Conservation (phyloP, 2,888 invertebrate species). For the Xylophagus ater region DNA sequence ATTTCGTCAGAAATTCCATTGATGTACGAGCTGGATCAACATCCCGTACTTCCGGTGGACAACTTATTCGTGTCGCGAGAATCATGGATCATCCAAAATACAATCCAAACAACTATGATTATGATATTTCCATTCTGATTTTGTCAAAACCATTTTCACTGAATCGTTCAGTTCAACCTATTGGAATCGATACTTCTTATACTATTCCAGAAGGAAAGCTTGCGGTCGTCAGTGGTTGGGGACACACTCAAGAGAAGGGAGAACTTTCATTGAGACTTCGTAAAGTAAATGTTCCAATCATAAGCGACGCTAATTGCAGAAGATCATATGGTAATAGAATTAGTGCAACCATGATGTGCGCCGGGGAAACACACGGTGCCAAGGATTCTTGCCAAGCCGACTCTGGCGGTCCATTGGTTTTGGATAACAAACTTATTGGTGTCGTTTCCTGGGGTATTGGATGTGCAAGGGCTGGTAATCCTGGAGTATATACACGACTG, state of each 20-base stretch:
- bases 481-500: slow-evolving; percentile 10
- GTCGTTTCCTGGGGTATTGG: slow-evolving; percentile 9
- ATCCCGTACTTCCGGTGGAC: background rate
- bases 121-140: slow-evolving; percentile 43
- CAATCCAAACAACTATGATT: slow-evolving; percentile 26
- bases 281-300: slow-evolving; percentile 4
- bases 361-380: slow-evolving; percentile 40
- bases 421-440: slow-evolving; percentile 2
- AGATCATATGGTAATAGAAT: slow-evolving; percentile 23
- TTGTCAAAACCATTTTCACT: too few species aligned
- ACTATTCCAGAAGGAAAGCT: too few species aligned
- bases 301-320: slow-evolving; percentile 26
- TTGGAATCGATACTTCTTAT: too few species aligned
- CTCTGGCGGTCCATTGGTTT: slow-evolving; percentile 11
- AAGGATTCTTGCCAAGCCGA: slow-evolving; percentile 10
- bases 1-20: background rate
- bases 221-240: slow-evolving; percentile 16
- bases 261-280: slow-evolving; percentile 4
- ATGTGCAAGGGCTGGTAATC: slow-evolving; percentile 6
- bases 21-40: slow-evolving; percentile 4
- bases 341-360: slow-evolving; percentile 43
- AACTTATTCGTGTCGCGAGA: slow-evolving; percentile 1
- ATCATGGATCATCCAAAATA: too few species aligned
- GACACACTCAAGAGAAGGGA: slow-evolving; percentile 5
- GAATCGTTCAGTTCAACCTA: too few species aligned